Evolutionary conservation across 2,797 vertebrate genomes (phyloP).

Genomic region (Pogoniulus pusillus): DNA sequence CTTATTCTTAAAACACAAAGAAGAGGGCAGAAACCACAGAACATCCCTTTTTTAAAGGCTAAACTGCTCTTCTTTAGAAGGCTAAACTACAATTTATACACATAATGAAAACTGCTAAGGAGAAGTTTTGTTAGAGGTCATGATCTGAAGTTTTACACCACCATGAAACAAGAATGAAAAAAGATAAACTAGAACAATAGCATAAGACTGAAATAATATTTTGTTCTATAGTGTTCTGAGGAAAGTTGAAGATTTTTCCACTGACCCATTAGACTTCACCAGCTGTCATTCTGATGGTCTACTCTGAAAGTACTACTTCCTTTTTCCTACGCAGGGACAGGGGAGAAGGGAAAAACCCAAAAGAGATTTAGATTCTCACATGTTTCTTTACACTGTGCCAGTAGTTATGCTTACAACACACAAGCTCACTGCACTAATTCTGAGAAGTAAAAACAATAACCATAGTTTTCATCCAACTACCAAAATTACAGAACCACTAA

Average conservation of each 20-base stretch:
- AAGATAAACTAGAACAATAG: background rate
- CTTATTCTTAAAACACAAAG: background rate
- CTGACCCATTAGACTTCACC: background rate
- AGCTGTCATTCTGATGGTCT: background rate
- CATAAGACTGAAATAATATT: background rate
- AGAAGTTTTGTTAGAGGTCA: background rate
- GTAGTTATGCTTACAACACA: background rate
- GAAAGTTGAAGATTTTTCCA: background rate
- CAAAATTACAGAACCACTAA: background rate
- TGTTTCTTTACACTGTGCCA: background rate
- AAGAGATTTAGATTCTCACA: background rate
- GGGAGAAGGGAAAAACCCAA: rapidly evolving
- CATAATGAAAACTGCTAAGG: background rate
- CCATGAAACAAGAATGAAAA: background rate
- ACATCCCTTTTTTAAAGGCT: background rate
- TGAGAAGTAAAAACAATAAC: background rate
- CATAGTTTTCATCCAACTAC: background rate
- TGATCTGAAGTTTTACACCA: background rate
- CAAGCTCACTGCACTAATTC: background rate
- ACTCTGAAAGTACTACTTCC: background rate
- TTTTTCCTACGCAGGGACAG: background rate
- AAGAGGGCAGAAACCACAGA: background rate
- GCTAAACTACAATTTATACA: background rate
- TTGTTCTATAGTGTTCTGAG: background rate
- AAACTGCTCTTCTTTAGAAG: background rate